phyloP scores from a whole-genome alignment of 2,888 invertebrate species.

The Dichetophora obliterata region DNA sequence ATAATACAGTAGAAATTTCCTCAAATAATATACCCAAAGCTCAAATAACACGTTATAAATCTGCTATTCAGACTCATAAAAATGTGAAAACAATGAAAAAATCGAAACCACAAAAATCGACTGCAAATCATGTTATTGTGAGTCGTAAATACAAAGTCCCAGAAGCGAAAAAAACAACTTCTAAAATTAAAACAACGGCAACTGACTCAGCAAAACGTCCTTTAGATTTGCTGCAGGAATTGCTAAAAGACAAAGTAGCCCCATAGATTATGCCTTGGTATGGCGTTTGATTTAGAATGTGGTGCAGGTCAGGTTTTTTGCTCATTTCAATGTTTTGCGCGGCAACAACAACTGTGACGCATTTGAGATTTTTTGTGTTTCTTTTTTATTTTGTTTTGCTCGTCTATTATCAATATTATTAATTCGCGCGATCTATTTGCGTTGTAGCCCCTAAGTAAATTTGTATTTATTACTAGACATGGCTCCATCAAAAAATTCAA shows the following conservation, averaged over 20 bases:
- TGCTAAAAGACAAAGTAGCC: not conserved
- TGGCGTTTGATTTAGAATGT: not conserved
- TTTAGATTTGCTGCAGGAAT: constrained; percentile 20
- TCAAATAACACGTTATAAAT: constrained; percentile 14
- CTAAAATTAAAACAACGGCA: not conserved
- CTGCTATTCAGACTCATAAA: not conserved
- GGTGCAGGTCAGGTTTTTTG: constrained; percentile 14
- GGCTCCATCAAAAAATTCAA: no score
- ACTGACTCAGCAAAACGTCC: not conserved
- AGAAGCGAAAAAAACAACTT: not conserved
- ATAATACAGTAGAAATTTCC: not conserved
- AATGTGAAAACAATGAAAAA: not conserved
- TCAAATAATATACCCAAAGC: constrained; percentile 17
- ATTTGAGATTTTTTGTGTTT: not conserved
- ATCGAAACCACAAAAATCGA: not conserved
- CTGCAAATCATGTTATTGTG: not conserved
- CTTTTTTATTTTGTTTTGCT: not conserved
- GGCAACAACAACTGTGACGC: not conserved
- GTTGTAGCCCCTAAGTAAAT: no score
- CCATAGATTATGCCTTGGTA: not conserved
- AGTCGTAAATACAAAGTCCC: not conserved
- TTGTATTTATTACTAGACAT: no score
- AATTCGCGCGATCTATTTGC: no score
- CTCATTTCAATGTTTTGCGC: not conserved
- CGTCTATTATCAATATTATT: not conserved